These are phyloP conservation scores for Sanderia malayensis DNA, from an alignment of 30 jellyfish, hydroid and myxozoan genomes.

Conservation along the genomic window DNA sequence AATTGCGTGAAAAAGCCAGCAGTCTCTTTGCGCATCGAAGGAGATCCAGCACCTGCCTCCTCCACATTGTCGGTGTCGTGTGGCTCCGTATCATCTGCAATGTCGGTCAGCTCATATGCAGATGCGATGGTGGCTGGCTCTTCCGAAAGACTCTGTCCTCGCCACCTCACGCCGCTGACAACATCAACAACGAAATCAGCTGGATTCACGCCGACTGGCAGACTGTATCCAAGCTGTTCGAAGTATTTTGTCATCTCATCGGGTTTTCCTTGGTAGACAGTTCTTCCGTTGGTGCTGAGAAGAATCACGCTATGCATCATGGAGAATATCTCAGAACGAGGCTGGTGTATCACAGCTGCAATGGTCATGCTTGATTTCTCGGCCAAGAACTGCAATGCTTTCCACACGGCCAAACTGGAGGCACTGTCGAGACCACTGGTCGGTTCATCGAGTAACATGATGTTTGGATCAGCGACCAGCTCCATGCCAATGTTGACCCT, in stretches of 20 bases:
- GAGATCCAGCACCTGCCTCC: not conserved
- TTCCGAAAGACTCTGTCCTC: not conserved
- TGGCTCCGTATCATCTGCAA: not conserved
- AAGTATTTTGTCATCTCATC: not conserved
- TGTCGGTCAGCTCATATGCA: not conserved
- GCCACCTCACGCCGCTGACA: not conserved
- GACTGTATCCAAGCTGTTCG: not conserved
- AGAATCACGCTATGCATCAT: slow-evolving; percentile 12
- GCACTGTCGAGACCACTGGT: slow-evolving; percentile 49
- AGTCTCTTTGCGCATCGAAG: not conserved
- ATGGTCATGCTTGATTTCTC: not conserved
- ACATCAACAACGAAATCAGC: slow-evolving; percentile 6
- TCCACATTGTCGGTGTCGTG: not conserved
- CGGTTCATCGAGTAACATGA: slow-evolving; percentile 30
- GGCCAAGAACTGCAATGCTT: slow-evolving; percentile 18
- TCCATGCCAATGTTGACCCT: slow-evolving; percentile 45
- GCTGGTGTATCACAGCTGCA: slow-evolving; percentile 23
- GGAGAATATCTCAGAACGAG: slow-evolving; percentile 32
- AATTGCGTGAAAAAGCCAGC: not conserved
- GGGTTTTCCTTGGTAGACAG: slow-evolving; percentile 9
- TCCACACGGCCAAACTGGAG: slow-evolving; percentile 3
- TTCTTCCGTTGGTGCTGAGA: slow-evolving; percentile 12
- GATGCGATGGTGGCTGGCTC: not conserved
- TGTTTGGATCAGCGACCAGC: slow-evolving; percentile 12
- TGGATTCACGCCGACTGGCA: not conserved